A percentile compares a stretch with the other conserved stretches of the same genome.
phyloP scores from a whole-genome alignment of 2,797 vertebrate genomes.

The Poecilia velifera region DNA sequence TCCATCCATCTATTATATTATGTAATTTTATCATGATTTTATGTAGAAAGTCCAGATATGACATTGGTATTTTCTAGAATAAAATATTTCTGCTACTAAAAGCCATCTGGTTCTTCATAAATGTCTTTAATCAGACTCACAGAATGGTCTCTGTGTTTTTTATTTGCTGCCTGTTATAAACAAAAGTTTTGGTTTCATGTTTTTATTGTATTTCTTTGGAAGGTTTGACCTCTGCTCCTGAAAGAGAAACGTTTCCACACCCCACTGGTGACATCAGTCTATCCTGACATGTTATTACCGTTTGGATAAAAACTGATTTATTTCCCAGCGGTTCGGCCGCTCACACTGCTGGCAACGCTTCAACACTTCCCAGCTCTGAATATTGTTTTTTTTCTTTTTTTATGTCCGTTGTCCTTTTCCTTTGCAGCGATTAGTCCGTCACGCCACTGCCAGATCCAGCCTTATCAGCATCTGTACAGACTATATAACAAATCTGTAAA shows the following conservation, averaged over 20 bases:
- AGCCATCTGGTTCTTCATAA: neutral
- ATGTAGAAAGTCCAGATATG: neutral
- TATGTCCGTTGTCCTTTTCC: conserved; percentile 38
- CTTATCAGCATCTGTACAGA: conserved; percentile 47
- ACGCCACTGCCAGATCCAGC: conserved; percentile 16
- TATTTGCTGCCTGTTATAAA: neutral
- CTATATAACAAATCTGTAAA: conserved; percentile 22
- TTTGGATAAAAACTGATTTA: conserved; percentile 61
- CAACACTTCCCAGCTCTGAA: conserved; percentile 44
- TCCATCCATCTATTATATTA: neutral
- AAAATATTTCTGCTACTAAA: neutral
- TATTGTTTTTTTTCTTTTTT: conserved; percentile 37
- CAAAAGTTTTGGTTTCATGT: conserved; percentile 12
- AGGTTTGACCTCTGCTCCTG: conserved; percentile 23
- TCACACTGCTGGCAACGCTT: conserved; percentile 43
- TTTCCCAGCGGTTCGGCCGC: conserved; percentile 45
- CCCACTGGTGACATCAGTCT: conserved; percentile 40
- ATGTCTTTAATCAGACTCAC: neutral
- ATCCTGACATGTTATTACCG: conserved; percentile 61
- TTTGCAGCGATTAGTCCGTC: conserved; percentile 34
- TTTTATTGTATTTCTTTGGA: conserved; percentile 28
- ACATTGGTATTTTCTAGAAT: neutral
- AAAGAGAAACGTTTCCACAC: conserved; percentile 35
- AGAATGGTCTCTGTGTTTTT: neutral
- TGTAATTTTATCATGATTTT: neutral